phyloP scores from a whole-genome alignment of 1,140 invertebrate genomes.

The Dolichoris vasculosae region DNA sequence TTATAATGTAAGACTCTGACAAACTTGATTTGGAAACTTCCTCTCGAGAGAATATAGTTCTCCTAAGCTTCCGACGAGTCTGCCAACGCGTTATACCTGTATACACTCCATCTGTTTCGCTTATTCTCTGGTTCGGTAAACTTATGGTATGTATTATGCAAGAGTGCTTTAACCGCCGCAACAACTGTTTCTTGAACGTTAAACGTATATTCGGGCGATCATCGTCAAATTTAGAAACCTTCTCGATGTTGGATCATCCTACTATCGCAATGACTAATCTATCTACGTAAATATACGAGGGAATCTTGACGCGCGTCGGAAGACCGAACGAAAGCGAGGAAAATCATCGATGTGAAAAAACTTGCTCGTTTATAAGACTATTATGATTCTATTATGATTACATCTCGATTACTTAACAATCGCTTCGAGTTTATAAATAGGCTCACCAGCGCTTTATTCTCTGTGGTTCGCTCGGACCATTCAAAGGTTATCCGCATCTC shows the following conservation, averaged over 20 bases:
- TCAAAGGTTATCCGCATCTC: too few species aligned
- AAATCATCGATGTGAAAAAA: too few species aligned
- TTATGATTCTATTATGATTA: too few species aligned
- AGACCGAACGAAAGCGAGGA: too few species aligned
- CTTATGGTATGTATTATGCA: constrained; percentile 12
- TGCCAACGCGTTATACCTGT: neutral
- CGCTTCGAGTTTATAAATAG: too few species aligned
- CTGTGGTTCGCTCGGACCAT: too few species aligned
- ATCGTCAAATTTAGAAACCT: neutral
- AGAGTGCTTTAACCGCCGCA: neutral
- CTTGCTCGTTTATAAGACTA: too few species aligned
- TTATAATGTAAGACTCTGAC: constrained; percentile 1
- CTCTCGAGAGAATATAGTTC: neutral
- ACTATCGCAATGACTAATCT: too few species aligned
- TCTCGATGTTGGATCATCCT: neutral
- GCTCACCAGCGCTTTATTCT: too few species aligned
- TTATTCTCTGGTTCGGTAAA: neutral
- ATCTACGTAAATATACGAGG: too few species aligned
- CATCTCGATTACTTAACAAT: too few species aligned
- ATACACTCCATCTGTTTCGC: constrained; percentile 4
- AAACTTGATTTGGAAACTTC: constrained; percentile 15
- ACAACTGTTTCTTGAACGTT: neutral
- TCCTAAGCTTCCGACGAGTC: constrained; percentile 13
- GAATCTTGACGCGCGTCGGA: too few species aligned
- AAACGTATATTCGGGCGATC: neutral